Evolutionary conservation across 2,797 vertebrate genomes (phyloP), one percentile per base, ranked within the genome.

Genomic region (Lophura swinhoii): DNA sequence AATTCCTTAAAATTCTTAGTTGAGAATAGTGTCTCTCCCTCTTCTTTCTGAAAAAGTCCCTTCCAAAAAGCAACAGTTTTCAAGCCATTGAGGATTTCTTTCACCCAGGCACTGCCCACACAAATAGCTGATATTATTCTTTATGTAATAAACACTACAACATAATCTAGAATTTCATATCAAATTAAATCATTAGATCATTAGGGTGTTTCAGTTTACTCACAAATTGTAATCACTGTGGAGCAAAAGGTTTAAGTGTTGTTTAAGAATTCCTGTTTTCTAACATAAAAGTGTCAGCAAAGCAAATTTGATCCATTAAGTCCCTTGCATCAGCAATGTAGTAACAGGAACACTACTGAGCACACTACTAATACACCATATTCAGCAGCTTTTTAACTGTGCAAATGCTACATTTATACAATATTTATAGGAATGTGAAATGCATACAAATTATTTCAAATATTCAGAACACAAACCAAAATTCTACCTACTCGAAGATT

Each of bases 351-450:
- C 75, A 89, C 87, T 88, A 79, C 33, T 96, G 58, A 89, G 92
- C 97, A 91, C 41, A 8, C 17, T 94, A 89, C 79, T 95, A 92
- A 95, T 81, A 88, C 14, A 83, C 91, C 83, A 51, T 10, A 87
- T 93, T 95, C 88, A 92, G 78, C 84, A 93, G 43, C 26, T 94
- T 95, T 95, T 94, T 96, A 93, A 94, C 70, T 91, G 96, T 91
- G 68, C 77, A 95, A 94, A 86, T 74, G 46, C 58, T 53, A 80
- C 70, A 35, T 10, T 92, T 60, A 93, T 72, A 85, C 56, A 91
- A 86, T 87, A 96, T 95, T 91, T 91, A 95, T 84, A 75, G 48
- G 82, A 63, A 94, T 63, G 88, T 58, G 66, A 96, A 80, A 95
- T 35, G 90, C 68, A 93, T 79, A 64, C 22, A 41, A 91, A 93